Percentiles rank a stretch among this genome's conserved stretches.
Evolutionary conservation across 64 coral and sea anemone species (phyloP).

Genomic region (Actinia equina): DNA sequence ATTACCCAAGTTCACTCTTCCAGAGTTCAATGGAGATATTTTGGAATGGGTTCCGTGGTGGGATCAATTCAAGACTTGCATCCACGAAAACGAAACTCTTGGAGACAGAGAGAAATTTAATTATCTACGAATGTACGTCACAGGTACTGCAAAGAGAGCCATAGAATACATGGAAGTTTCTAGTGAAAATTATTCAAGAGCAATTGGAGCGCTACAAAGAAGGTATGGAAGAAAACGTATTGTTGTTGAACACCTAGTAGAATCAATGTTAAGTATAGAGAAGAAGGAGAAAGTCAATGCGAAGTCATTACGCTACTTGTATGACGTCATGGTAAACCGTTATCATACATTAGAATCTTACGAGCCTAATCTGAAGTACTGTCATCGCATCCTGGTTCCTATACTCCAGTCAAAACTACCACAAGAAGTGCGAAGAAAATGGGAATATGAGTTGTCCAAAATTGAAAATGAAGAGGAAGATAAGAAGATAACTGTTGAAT

Average conservation of each 20-base stretch:
- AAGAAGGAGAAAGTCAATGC: background rate
- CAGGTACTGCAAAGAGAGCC: too few species aligned
- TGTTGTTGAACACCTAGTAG: slow-evolving; percentile 3
- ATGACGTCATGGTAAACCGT: background rate
- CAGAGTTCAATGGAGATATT: too few species aligned
- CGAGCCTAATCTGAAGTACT: background rate
- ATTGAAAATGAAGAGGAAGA: slow-evolving; percentile 22
- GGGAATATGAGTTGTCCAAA: slow-evolving; percentile 19
- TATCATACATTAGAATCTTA: slow-evolving; percentile 11
- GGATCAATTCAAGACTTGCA: too few species aligned
- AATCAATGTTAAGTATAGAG: background rate
- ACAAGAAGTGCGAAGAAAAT: background rate
- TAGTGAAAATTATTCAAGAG: too few species aligned
- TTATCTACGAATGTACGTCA: too few species aligned
- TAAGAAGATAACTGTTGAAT: too few species aligned
- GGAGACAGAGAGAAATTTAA: too few species aligned
- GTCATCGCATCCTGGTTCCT: background rate
- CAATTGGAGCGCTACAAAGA: slow-evolving; percentile 1
- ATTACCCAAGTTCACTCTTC: too few species aligned
- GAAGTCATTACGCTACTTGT: background rate
- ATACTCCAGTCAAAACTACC: background rate
- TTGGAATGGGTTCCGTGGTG: too few species aligned
- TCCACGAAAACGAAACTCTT: too few species aligned
- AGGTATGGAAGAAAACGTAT: slow-evolving; percentile 18
- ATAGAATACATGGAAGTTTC: too few species aligned